phyloP scores from a whole-genome alignment of 2,888 invertebrate genomes.

The Conomelus anceps region DNA sequence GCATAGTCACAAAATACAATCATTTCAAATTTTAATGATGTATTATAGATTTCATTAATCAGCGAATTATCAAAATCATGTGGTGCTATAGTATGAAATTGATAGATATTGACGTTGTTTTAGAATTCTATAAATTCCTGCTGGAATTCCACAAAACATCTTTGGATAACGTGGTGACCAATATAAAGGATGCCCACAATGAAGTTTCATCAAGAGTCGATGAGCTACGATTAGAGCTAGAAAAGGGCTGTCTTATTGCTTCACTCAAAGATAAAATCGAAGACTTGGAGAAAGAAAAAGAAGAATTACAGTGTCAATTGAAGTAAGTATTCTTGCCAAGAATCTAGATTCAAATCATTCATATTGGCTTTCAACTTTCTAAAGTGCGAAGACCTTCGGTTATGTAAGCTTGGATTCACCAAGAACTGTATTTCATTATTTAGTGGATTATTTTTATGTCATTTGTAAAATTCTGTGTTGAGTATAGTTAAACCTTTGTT shows the following conservation, averaged over 20 bases:
- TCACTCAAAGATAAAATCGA: conserved; percentile 33
- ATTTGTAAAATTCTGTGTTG: conserved; percentile 3
- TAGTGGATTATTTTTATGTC: no score
- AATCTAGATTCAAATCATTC: conserved; percentile 30
- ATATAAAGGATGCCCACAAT: neutral
- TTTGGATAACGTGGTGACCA: neutral
- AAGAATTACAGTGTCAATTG: conserved; percentile 33
- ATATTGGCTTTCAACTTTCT: no score
- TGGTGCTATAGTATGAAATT: no score
- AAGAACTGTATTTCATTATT: no score
- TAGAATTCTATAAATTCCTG: neutral
- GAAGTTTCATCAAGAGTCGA: neutral
- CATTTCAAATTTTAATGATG: no score
- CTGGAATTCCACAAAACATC: neutral
- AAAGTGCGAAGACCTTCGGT: no score
- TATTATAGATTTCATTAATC: no score
- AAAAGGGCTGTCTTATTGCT: conserved; percentile 5
- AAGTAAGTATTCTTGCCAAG: conserved; percentile 23
- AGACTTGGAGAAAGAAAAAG: conserved; percentile 36
- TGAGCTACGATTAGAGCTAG: neutral
- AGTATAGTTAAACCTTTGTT: no score
- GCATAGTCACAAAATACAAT: no score
- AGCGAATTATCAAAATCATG: no score
- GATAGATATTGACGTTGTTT: no score
- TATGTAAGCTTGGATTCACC: no score